Evolutionary conservation across 2,888 invertebrate species (phyloP).

Genomic region (Athrips mouffetella): DNA sequence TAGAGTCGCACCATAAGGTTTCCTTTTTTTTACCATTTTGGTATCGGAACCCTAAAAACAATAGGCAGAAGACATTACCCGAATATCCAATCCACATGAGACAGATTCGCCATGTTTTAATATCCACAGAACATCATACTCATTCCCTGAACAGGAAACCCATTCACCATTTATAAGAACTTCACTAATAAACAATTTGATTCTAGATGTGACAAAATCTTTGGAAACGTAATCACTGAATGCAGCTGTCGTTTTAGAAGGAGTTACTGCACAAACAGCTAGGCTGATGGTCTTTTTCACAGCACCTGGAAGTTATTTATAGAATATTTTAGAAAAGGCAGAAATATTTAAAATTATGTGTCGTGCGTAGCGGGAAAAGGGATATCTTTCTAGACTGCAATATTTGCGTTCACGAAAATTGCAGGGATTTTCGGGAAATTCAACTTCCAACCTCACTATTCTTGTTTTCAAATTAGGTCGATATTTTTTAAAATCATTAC

Average conservation of each 20-base stretch:
- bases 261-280: conserved; percentile 53
- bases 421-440: too few relatives aligned
- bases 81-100: conserved; percentile 40
- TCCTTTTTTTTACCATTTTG: too few relatives aligned
- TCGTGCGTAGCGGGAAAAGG: too few relatives aligned
- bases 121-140: conserved; percentile 72
- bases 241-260: conserved; percentile 53
- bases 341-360: neutral
- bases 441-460: too few relatives aligned
- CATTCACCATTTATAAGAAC: conserved; percentile 51
- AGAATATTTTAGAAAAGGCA: neutral
- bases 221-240: conserved; percentile 56
- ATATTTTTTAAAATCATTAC: too few relatives aligned
- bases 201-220: conserved; percentile 40
- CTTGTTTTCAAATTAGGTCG: too few relatives aligned
- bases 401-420: too few relatives aligned
- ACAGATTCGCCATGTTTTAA: conserved; percentile 43
- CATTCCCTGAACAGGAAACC: conserved; percentile 57
- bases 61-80: conserved; percentile 38
- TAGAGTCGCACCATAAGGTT: too few relatives aligned
- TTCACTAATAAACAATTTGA: conserved; percentile 45
- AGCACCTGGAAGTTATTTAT: conserved; percentile 49
- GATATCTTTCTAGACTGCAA: too few relatives aligned
- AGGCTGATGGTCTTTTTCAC: conserved; percentile 60
- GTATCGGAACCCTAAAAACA: too few relatives aligned